Conservation (phyloP, 2,113 vertebrate genomes). For the Rousettus leschenaultii region DNA sequence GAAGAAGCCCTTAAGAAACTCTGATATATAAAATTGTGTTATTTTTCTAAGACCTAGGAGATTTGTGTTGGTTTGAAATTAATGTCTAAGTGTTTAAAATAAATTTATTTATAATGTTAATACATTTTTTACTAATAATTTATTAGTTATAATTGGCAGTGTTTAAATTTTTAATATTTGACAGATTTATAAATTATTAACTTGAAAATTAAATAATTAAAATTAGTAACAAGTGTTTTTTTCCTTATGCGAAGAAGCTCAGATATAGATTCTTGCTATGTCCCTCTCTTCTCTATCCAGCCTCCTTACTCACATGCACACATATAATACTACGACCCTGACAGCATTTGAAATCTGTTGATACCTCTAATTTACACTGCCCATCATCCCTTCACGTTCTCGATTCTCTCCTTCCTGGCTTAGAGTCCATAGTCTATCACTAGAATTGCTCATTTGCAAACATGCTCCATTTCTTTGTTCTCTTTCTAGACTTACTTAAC, state of each 20-base stretch:
- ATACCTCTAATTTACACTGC: background rate
- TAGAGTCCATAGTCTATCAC: background rate
- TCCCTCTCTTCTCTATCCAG: background rate
- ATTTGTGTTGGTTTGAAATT: background rate
- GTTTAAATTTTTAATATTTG: background rate
- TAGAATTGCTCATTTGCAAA: background rate
- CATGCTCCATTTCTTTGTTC: background rate
- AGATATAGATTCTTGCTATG: background rate
- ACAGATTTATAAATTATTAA: background rate
- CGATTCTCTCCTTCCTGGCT: background rate
- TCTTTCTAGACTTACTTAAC: background rate
- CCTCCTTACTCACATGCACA: background rate
- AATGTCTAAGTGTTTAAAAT: background rate
- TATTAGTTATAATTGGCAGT: background rate
- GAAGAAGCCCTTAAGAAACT: background rate
- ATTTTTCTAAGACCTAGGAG: background rate
- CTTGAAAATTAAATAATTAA: constrained; percentile 8
- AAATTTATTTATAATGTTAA: background rate
- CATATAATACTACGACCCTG: background rate
- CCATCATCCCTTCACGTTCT: background rate
- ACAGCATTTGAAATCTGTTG: background rate
- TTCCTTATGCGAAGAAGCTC: background rate
- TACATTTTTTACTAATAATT: background rate
- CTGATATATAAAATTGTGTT: background rate
- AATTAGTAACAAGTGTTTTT: background rate